Base-by-base conservation (phyloP, 2,888 invertebrate genomes). In the Electrophaes corylata region DNA sequence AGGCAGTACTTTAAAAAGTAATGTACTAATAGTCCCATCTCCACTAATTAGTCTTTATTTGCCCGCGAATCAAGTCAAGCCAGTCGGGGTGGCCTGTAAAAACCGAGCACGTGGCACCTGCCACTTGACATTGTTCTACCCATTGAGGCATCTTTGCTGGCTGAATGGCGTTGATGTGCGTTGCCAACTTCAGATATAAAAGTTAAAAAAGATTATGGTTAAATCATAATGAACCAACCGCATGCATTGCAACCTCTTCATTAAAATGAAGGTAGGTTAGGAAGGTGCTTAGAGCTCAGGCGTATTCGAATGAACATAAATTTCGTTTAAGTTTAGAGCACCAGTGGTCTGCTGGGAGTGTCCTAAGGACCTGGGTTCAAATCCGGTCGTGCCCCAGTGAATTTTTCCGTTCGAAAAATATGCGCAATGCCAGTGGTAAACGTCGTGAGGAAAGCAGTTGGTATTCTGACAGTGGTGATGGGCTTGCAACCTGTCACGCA, bases 101-200 rank as follows among this genome's bases (percentile, higher is more conserved):
- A 85, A 78, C 5, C 19, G 66, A 46, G 85, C 88, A 87, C 88
- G 88, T 87, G 88, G 79, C 87, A 85, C 83, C 84, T 87, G 88
- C 83, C 78, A 73, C 74, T 75, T 76, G 79, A 69, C 79, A 80
- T 82, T 83, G 81, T 85, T 71, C 73, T 66, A 76, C 69, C 71
- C 72, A 73, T 66, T 65, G 62, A 73, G 67, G 64, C 33, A 29
- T 48, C 37, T 39, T 44, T 39, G 59, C 48, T 31, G 59, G 51
- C 19, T 52, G 60, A 47, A 44, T 51, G 35, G 35, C 33, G 14
- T 19, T 31, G 31, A 29, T 48, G 26, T 23, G 20, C 69, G 67
- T 65, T 72, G 69, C 73, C 71, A 71, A 71, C 70, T 75, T 73
- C 68, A 78, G 71, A 52, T 44, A 18, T n/a, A 35, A 44, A 35